A percentile compares a stretch with the other conserved stretches of the same genome.
Evolutionary conservation across 2,797 vertebrate species (phyloP).

Genomic region (Tinamus major): DNA sequence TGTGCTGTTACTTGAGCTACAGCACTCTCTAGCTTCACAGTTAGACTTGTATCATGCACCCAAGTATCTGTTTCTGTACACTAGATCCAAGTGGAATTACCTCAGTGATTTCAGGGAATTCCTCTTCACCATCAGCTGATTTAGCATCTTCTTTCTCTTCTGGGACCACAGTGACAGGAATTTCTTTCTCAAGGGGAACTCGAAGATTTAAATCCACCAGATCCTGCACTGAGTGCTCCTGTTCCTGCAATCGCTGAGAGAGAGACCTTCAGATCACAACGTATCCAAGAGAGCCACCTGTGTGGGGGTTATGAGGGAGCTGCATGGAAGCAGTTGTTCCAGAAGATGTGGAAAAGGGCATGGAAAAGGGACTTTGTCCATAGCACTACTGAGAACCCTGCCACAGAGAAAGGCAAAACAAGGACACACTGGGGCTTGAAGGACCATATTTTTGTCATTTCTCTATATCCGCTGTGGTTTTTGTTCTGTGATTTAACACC

Average conservation of each 20-base stretch:
- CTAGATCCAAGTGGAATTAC: conserved; percentile 61
- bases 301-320: accelerated
- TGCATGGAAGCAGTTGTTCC: accelerated
- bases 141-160: conserved; percentile 65
- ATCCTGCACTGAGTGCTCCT: conserved; percentile 77
- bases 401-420: background rate
- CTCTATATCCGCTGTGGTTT: background rate
- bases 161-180: conserved; percentile 85
- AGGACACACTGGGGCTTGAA: background rate
- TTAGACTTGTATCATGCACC: accelerated
- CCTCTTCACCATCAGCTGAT: conserved; percentile 77
- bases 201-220: conserved; percentile 89
- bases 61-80: accelerated
- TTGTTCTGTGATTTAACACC: accelerated
- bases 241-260: conserved; percentile 85
- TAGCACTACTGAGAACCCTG: accelerated
- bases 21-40: background rate
- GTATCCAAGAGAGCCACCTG: background rate
- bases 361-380: accelerated
- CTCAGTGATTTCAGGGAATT: conserved; percentile 93
- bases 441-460: accelerated
- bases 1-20: background rate
- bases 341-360: too few relatives aligned
- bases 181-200: conserved; percentile 94
- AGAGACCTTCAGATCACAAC: background rate